phyloP scores from a whole-genome alignment of 2,888 invertebrate genomes.

The Cheilosia scutellata region DNA sequence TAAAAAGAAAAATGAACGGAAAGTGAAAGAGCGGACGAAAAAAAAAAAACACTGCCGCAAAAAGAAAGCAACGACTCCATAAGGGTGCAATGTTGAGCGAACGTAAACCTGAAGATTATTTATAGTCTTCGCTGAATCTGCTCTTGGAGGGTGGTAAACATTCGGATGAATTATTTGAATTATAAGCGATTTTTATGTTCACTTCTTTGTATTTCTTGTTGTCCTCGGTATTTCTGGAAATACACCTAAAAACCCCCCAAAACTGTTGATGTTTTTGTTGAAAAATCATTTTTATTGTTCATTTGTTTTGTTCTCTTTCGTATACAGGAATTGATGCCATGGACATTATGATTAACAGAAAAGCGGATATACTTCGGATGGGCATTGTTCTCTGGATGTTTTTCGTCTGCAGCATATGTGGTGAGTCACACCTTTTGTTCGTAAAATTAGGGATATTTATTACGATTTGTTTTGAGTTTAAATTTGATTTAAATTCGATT shows the following conservation, averaged over 20 bases:
- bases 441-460: constrained; percentile 21
- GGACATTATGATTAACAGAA: constrained; percentile 75
- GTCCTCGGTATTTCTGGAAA: background rate
- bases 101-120: constrained; percentile 75
- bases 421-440: constrained; percentile 62
- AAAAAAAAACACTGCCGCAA: background rate
- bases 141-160: constrained; percentile 67
- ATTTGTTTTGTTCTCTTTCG: constrained; percentile 42
- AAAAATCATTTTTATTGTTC: constrained; percentile 42
- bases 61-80: constrained; percentile 42
- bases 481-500: too few species aligned
- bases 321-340: constrained; percentile 74
- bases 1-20: constrained; percentile 48
- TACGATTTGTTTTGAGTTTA: too few species aligned
- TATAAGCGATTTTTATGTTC: constrained; percentile 75
- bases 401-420: constrained; percentile 71
- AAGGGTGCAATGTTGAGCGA: constrained; percentile 70
- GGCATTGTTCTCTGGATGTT: constrained; percentile 71
- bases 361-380: constrained; percentile 73
- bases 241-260: background rate
- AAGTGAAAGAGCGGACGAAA: background rate
- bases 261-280: constrained; percentile 17
- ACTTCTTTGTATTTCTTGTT: constrained; percentile 44
- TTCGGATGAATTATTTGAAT: constrained; percentile 75
- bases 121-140: constrained; percentile 68